These are phyloP conservation scores for Bergia puertoricense DNA, from an alignment of 92 coral and sea anemone species.

Conservation along the genomic window DNA sequence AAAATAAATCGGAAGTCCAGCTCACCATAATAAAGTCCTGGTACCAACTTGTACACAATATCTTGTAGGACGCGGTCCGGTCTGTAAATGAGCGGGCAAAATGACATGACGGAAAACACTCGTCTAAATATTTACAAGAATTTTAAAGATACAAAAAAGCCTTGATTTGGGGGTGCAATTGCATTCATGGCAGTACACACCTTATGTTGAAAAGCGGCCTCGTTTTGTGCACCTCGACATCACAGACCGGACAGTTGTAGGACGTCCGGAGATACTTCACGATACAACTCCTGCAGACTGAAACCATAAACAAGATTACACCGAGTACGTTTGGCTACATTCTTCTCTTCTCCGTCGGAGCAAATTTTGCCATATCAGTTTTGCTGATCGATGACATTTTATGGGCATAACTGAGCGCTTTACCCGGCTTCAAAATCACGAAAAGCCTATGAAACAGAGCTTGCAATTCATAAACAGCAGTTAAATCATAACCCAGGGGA, in stretches of 20 bases:
- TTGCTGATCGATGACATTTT: too few relatives aligned
- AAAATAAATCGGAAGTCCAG: neutral
- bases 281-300: slow-evolving; percentile 94
- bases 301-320: neutral
- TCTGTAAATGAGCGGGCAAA: slow-evolving; percentile 46
- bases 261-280: slow-evolving; percentile 77
- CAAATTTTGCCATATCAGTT: too few relatives aligned
- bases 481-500: too few relatives aligned
- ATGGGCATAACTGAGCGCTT: too few relatives aligned
- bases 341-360: too few relatives aligned
- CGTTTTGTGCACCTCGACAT: slow-evolving; percentile 94
- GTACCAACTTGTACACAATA: slow-evolving; percentile 88
- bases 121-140: neutral
- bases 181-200: slow-evolving; percentile 43
- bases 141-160: neutral
- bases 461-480: too few relatives aligned
- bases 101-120: neutral
- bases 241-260: slow-evolving; percentile 91
- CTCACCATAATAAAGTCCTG: slow-evolving; percentile 84
- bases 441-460: too few relatives aligned
- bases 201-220: slow-evolving; percentile 85
- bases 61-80: slow-evolving; percentile 93
- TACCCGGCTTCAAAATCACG: too few relatives aligned
- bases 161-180: neutral
- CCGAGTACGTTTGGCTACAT: neutral